These are phyloP conservation scores for Thera britannica DNA, from an alignment of 2,888 invertebrate species.

Conservation along the genomic window DNA sequence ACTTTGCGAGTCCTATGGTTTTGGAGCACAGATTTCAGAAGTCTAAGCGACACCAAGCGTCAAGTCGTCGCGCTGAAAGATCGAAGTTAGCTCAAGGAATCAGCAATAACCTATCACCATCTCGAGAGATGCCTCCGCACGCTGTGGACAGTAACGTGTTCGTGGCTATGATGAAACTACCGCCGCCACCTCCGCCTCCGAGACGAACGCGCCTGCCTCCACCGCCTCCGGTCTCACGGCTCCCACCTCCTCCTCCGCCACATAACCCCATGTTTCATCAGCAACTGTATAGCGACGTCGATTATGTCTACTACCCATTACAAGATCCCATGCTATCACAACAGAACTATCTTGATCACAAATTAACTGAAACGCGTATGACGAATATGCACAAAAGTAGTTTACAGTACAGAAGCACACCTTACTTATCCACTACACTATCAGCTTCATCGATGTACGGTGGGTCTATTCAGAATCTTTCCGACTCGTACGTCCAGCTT, in stretches of 20 bases:
- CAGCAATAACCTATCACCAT: conserved; percentile 75
- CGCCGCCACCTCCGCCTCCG: conserved; percentile 84
- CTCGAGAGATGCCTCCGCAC: conserved; percentile 71
- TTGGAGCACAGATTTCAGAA: conserved; percentile 79
- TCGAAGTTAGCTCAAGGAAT: conserved; percentile 84
- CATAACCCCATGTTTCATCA: conserved; percentile 95
- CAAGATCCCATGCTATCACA: conserved; percentile 95
- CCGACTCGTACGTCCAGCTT: conserved; percentile 89
- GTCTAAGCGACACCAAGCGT: conserved; percentile 78
- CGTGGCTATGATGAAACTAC: conserved; percentile 86
- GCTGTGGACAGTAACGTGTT: conserved; percentile 80
- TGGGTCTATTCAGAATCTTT: conserved; percentile 92
- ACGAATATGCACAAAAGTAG: conserved; percentile 88
- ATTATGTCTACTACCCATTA: conserved; percentile 95
- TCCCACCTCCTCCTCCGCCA: conserved; percentile 89
- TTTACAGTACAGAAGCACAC: conserved; percentile 92
- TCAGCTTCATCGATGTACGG: conserved; percentile 89
- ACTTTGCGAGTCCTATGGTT: conserved; percentile 80
- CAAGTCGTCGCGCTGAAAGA: conserved; percentile 86
- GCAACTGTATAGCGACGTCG: conserved; percentile 95
- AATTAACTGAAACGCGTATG: conserved; percentile 89
- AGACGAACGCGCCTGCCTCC: conserved; percentile 88
- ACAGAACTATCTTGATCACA: conserved; percentile 95
- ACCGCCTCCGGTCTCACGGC: conserved; percentile 86
- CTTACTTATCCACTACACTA: conserved; percentile 89